Base-by-base conservation (phyloP, 2,888 invertebrate genomes). In the Callinectes sapidus region DNA sequence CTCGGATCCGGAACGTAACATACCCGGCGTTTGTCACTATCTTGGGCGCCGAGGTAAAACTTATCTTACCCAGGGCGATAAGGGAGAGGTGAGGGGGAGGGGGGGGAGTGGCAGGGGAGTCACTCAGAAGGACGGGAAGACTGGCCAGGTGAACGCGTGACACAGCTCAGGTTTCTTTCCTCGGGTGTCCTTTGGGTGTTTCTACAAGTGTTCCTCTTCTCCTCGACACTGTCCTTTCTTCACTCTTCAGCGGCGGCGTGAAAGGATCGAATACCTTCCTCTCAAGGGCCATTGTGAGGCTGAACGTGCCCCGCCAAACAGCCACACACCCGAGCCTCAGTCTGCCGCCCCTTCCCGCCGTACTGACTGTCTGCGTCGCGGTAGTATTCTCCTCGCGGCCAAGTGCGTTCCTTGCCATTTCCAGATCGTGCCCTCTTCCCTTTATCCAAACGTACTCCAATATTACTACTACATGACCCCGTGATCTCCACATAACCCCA, bases 1-100 rank as follows among this genome's bases (percentile, higher is more conserved):
- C 71, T 71, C 28, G 71, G 71, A 71, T 71, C 71, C 71, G 71
- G 71, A 71, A 28, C 71, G 71, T 71, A 71, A 71, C 71, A 71
- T 28, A 28, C 71, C 71, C 23, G 28, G 71, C 71, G 71, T 71
- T 71, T 71, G 71, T 71, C 71, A 71, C 71, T 71, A 28, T 71
- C n/a, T 28, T n/a, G 10, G 28, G 71, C 71, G 71, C 71, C 28
- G 13, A 6, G 71, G 23, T 71, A 71, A 71, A 71, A 71, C n/a
- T 10, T 71, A 28, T 71, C 71, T 28, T 71, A n/a, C 10, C 10
- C 71, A 71, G 71, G 61, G 61, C 61, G 61, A 23, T 16, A 61
- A 61, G 61, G 61, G 16, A 8, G 13, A 61, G 18, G 18, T 61
- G 61, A 61, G 61, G 71, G 71, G 5, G 71, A 8, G 5, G 28